Base-by-base conservation (phyloP, 2,113 vertebrate genomes). In the Ophiodon elongatus region DNA sequence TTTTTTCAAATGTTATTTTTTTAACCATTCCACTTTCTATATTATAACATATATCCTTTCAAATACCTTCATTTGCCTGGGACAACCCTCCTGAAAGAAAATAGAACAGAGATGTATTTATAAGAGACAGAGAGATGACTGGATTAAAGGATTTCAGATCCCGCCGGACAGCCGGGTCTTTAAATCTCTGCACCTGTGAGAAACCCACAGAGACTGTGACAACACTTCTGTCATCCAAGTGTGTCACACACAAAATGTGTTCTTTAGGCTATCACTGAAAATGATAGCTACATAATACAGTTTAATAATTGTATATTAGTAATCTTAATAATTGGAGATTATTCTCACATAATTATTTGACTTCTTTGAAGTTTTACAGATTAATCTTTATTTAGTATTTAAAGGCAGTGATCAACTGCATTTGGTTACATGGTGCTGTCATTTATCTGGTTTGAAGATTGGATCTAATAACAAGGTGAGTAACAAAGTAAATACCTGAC, bases 61-160 rank as follows among this genome's bases (percentile, higher is more conserved):
- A 13, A 27, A 19, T 50, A 19, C 6, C 27, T 54, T 31, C 9
- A 27, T 29, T 11, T 31, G 29, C 29, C 31, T 35, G 31, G 50
- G 60, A 52, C 66, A 71, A 33, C 65, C 69, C 62, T 59, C 7
- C 64, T 68, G n/a, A 78, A 69, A 85, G 73, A 87, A 67, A 85
- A 82, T 52, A 29, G 50, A 75, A 82, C 72, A 85, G 65, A 84
- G 59, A 72, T 76, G 64, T 56, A 87, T 82, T 87, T 86, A 83
- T 81, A 84, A 87, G 79, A 79, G 83, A 80, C 73, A 69, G 63
- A 83, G 84, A 60, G 71, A 90, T 85, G 83, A 79, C 25, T 71
- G 89, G 93, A 93, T 94, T 92, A 92, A 88, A 83, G 90, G 93
- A 91, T 92, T 91, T 84, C 29, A 83, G 83, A 80, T 78, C 62